A percentile compares a stretch with the other conserved stretches of the same genome.
phyloP scores from a whole-genome alignment of 1,140 invertebrate genomes.

The Mya arenaria region DNA sequence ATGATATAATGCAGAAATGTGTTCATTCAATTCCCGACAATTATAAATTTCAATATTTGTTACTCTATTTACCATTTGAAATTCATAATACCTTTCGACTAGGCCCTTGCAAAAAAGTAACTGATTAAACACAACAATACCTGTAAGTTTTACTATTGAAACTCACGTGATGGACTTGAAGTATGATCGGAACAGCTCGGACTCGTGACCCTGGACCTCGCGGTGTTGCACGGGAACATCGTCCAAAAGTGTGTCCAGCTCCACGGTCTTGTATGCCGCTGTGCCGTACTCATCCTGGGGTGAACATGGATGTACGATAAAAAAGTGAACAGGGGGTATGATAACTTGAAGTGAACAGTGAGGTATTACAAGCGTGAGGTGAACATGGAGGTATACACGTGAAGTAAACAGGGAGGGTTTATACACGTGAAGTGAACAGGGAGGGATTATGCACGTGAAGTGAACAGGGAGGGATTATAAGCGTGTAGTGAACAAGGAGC shows the following conservation, averaged over 20 bases:
- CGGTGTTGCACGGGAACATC: slow-evolving; percentile 89
- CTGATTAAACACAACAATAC: slow-evolving; percentile 66
- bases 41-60: neutral
- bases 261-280: slow-evolving; percentile 91
- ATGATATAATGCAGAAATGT: neutral
- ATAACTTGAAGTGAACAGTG: neutral
- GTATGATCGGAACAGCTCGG: slow-evolving; percentile 90
- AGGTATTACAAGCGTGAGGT: too few relatives aligned
- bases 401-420: too few relatives aligned
- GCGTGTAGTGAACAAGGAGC: too few relatives aligned
- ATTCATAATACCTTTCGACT: too few relatives aligned
- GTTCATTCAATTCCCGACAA: neutral
- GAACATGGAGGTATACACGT: too few relatives aligned
- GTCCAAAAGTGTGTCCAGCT: slow-evolving; percentile 91
- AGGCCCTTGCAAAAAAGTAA: neutral
- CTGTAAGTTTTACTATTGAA: neutral
- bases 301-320: neutral
- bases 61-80: neutral
- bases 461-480: too few relatives aligned
- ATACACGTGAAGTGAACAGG: too few relatives aligned
- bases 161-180: slow-evolving; percentile 87
- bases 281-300: slow-evolving; percentile 87
- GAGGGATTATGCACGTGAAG: too few relatives aligned
- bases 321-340: neutral
- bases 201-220: slow-evolving; percentile 92